Base-by-base conservation (phyloP, 2,888 invertebrate species). In the Parthenolecanium corni region DNA sequence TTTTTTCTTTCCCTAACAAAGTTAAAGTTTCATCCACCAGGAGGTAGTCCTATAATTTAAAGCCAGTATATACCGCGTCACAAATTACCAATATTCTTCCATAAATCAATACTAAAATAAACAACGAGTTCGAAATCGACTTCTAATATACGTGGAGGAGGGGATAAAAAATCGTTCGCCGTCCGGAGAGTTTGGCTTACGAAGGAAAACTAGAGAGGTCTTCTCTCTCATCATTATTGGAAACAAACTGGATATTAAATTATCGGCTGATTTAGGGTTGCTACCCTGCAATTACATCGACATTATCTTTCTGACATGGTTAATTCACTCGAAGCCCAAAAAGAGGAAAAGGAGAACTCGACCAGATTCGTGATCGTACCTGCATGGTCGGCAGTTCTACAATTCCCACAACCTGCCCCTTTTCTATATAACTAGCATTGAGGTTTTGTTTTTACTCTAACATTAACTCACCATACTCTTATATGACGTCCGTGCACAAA, bases 251-350 rank as follows among this genome's bases (percentile, higher is more conserved):
- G 61, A 47, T 61, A 57, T 57, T 57, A 57, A 57, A 57, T 57
- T 57, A 57, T 57, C 57, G 25, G 61, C 61, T 51, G 61, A 61
- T 61, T 61, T 38, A 61, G 61, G 61, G 61, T 61, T 61, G 61
- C 61, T 31, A 51, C 61, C 61, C 61, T 61, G 51, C 51, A 61
- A 61, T 61, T 61, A 61, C 51, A 49, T 40, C 49, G 51, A 51
- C 61, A 49, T 61, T 51, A 51, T 61, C 51, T 51, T 20, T 31
- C 38, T 51, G 2, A 21, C 21, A 38, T 49, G 49, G 31, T 31
- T 31, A 31, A 9, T 31, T 31, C 31, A n/a, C n/a, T 31, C 31
- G 31, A 31, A 31, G 9, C n/a, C n/a, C 9, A 31, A 31, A 31
- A 31, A 4, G 9, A 6, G 9, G 9, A 31, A 31, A 31, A 31